phyloP scores from a whole-genome alignment of 2,113 vertebrate species.

The Galbula dea region DNA sequence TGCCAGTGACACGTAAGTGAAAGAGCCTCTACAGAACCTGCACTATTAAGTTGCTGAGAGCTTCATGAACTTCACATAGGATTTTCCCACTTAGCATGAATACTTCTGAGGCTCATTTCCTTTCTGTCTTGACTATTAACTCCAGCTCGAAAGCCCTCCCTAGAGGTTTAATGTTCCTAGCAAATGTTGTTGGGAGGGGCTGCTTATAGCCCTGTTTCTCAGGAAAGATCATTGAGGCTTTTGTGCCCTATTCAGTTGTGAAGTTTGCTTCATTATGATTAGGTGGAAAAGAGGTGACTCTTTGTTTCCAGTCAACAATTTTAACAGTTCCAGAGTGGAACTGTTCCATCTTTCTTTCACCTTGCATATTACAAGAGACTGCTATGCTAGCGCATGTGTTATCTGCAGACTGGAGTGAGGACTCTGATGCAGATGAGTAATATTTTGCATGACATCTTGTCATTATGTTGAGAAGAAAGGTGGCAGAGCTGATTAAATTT shows the following conservation, averaged over 20 bases:
- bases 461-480: neutral
- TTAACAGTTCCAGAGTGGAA: neutral
- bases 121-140: neutral
- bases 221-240: neutral
- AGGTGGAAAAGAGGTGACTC: neutral
- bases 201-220: neutral
- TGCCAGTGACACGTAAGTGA: constrained; percentile 93
- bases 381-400: neutral
- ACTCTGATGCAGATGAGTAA: neutral
- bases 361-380: neutral
- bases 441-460: neutral
- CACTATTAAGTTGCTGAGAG: neutral
- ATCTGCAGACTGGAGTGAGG: neutral
- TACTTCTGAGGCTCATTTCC: neutral
- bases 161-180: neutral
- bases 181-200: neutral
- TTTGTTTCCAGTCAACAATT: neutral
- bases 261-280: neutral
- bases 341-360: neutral
- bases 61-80: neutral
- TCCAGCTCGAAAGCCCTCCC: neutral
- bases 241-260: neutral
- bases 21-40: neutral
- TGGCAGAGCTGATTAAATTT: neutral
- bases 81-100: neutral